phyloP scores from a whole-genome alignment of 1,140 invertebrate genomes.

The Eriosoma lanigerum region DNA sequence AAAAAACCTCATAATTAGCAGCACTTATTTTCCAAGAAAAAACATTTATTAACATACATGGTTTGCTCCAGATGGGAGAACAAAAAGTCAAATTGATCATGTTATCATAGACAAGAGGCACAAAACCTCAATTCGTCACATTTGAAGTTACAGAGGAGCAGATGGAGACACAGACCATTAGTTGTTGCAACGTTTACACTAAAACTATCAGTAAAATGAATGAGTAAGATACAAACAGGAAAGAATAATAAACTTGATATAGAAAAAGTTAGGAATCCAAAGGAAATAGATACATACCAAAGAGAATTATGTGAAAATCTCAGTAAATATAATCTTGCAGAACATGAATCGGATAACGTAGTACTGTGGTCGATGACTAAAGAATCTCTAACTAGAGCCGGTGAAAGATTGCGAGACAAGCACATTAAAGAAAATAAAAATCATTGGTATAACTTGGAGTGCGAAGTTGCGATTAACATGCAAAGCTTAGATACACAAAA shows the following conservation, averaged over 20 bases:
- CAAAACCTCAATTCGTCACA: not conserved
- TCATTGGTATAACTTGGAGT: slow-evolving; percentile 11
- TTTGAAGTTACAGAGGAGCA: too few relatives aligned
- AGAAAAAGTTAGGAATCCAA: slow-evolving; percentile 3
- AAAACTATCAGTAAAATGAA: slow-evolving; percentile 5
- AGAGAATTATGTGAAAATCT: not conserved
- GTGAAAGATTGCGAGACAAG: not conserved
- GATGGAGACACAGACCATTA: too few relatives aligned
- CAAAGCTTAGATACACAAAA: too few relatives aligned
- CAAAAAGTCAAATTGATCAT: slow-evolving; percentile 53
- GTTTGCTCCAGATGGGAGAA: slow-evolving; percentile 57
- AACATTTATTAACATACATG: slow-evolving; percentile 37
- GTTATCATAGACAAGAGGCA: slow-evolving; percentile 5
- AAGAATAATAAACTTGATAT: not conserved
- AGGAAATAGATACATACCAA: slow-evolving; percentile 7
- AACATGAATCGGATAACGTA: slow-evolving; percentile 5
- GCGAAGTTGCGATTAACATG: too few relatives aligned
- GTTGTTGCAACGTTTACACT: not conserved
- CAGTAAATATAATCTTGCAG: too few relatives aligned
- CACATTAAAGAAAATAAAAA: slow-evolving; percentile 7
- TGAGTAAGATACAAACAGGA: too few relatives aligned
- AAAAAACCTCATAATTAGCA: slow-evolving; percentile 51
- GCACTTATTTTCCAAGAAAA: too few relatives aligned
- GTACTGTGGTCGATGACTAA: not conserved
- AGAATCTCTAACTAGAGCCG: too few relatives aligned